These are phyloP conservation scores for Rhea americana DNA, from an alignment of 2,113 vertebrate species.

Conservation along the genomic window DNA sequence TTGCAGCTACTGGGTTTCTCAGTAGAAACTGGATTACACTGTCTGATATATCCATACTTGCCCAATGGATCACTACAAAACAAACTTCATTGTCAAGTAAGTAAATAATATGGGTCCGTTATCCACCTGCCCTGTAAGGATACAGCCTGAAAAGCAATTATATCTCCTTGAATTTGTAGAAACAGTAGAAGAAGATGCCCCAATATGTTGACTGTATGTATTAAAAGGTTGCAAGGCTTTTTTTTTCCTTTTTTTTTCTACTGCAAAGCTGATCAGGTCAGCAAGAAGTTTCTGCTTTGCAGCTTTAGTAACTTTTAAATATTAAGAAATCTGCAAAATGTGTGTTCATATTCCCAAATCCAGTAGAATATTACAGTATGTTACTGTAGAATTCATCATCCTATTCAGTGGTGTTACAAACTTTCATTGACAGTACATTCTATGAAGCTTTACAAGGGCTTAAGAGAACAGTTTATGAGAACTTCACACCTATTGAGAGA, in stretches of 20 bases:
- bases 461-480: not conserved
- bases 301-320: not conserved
- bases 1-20: constrained; percentile 79
- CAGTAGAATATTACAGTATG: too few species aligned
- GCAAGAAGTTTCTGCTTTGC: not conserved
- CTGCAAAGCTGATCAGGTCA: not conserved
- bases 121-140: not conserved
- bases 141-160: not conserved
- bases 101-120: not conserved
- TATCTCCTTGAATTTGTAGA: not conserved
- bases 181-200: not conserved
- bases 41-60: constrained; percentile 77
- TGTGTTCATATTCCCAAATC: not conserved
- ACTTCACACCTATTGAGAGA: not conserved
- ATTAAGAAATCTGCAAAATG: not conserved
- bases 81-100: constrained; percentile 73
- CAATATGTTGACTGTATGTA: not conserved
- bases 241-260: not conserved
- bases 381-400: not conserved
- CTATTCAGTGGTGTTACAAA: too few species aligned
- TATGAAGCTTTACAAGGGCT: not conserved
- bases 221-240: not conserved
- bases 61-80: constrained; percentile 76
- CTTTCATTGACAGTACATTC: not conserved
- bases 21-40: constrained; percentile 54